Conservation (phyloP, 2,113 vertebrate genomes). For the Oreochromis aureus region DNA sequence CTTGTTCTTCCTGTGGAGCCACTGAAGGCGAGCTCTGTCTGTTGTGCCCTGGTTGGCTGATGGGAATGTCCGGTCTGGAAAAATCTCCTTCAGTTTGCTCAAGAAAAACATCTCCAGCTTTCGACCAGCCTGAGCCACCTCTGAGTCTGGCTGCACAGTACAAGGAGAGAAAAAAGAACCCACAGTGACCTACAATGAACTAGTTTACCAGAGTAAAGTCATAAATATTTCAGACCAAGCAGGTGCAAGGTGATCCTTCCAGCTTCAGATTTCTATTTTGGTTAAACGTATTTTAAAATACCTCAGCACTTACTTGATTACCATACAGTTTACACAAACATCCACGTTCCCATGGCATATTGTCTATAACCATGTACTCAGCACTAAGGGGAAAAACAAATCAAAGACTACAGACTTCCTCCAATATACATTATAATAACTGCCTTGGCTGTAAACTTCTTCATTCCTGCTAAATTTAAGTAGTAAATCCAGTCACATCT, state of each 20-base stretch:
- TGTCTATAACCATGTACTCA: not conserved
- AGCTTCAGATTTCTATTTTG: not conserved
- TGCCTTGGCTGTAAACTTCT: not conserved
- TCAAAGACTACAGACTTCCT: not conserved
- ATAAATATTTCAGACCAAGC: not conserved
- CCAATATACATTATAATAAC: not conserved
- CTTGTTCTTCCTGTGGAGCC: conserved; percentile 80
- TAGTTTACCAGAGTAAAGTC: not conserved
- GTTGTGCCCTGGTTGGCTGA: conserved; percentile 71
- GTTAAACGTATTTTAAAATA: not conserved
- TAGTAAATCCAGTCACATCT: not conserved
- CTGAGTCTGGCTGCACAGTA: conserved; percentile 82
- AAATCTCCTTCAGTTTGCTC: conserved; percentile 79
- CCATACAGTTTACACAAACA: not conserved
- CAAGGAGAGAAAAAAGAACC: not conserved
- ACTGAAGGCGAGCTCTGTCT: conserved; percentile 68
- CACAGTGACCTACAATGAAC: not conserved
- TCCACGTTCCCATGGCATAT: not conserved
- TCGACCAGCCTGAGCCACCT: conserved; percentile 87
- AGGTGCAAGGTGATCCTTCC: not conserved
- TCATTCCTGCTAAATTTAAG: not conserved
- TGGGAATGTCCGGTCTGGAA: conserved; percentile 77
- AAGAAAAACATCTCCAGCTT: conserved; percentile 83
- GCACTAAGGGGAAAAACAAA: not conserved
- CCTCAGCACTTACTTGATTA: not conserved